These are phyloP conservation scores for Phallusia fumigata DNA, from an alignment of 23 tunicate genomes.

Conservation along the genomic window DNA sequence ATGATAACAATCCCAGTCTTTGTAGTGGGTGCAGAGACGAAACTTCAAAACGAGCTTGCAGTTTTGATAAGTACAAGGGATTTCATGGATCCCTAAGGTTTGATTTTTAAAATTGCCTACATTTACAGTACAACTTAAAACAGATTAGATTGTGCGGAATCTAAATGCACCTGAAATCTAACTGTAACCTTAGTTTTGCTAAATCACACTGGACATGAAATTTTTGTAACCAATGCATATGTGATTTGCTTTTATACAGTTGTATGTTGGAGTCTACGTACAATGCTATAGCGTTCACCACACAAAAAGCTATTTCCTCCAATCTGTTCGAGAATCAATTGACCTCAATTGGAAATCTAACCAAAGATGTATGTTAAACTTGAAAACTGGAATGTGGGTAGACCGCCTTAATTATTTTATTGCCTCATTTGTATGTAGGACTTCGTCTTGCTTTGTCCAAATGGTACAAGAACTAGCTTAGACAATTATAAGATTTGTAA, in stretches of 20 bases:
- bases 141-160: too few relatives aligned
- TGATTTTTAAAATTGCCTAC: not conserved
- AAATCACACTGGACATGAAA: too few relatives aligned
- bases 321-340: not conserved
- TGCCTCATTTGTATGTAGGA: slow-evolving; percentile 13
- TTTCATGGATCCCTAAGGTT: not conserved
- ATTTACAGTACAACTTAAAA: too few relatives aligned
- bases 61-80: not conserved
- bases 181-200: too few relatives aligned
- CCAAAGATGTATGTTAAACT: not conserved
- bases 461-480: slow-evolving; percentile 19
- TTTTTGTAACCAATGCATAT: too few relatives aligned
- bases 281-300: slow-evolving; percentile 9
- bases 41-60: not conserved
- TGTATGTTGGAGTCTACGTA: not conserved
- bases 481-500: slow-evolving; percentile 30
- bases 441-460: slow-evolving; percentile 30
- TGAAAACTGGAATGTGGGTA: too few relatives aligned
- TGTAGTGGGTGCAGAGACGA: not conserved
- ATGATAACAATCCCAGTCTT: not conserved
- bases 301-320: not conserved
- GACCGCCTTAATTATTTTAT: too few relatives aligned
- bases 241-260: not conserved
- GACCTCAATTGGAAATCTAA: not conserved
- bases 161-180: too few relatives aligned